These are phyloP conservation scores for Aphis craccivora DNA, from an alignment of 1,140 invertebrate genomes.

Conservation along the genomic window DNA sequence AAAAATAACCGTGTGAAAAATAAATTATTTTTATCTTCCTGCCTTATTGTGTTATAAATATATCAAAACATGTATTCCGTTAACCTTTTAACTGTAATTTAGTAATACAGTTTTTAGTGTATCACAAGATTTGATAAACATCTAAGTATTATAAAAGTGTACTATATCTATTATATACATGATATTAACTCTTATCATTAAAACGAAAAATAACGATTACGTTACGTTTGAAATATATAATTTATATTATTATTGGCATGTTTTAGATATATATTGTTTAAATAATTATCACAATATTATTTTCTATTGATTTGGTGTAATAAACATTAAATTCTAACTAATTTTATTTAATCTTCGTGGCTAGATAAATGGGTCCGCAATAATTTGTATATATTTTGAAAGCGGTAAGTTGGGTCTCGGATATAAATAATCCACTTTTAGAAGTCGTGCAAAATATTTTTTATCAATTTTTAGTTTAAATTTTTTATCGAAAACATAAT, in stretches of 20 bases:
- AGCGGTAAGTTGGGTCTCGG: no score
- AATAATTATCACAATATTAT: not conserved
- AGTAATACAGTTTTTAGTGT: not conserved
- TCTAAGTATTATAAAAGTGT: not conserved
- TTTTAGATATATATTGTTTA: not conserved
- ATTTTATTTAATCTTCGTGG: not conserved
- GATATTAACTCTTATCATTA: not conserved
- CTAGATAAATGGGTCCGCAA: no score
- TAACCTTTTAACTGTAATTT: slow-evolving; percentile 40
- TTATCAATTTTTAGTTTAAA: no score
- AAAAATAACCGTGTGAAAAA: slow-evolving; percentile 21
- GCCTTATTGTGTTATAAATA: not conserved
- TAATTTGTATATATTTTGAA: no score
- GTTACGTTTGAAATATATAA: not conserved
- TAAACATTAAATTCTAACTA: not conserved
- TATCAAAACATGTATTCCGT: slow-evolving; percentile 22
- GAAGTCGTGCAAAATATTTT: no score
- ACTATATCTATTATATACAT: not conserved
- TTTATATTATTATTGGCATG: not conserved
- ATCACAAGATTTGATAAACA: not conserved
- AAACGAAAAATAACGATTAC: not conserved
- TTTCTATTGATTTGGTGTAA: not conserved
- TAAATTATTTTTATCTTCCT: not conserved
- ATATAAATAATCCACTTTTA: no score
- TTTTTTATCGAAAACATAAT: no score